These are phyloP conservation scores for Allobates femoralis DNA, from an alignment of 2,797 vertebrate genomes.

Conservation along the genomic window DNA sequence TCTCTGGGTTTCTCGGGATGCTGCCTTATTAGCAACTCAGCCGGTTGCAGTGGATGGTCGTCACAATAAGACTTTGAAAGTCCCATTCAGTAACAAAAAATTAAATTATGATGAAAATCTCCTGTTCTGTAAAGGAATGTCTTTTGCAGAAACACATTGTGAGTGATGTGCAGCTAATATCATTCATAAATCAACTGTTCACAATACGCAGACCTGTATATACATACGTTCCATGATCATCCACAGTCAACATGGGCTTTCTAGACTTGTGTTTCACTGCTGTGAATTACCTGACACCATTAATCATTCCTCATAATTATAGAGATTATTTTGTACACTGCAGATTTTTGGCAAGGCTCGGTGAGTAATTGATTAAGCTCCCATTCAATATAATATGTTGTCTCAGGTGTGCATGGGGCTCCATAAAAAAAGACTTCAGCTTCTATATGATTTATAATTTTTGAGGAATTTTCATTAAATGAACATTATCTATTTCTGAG, in stretches of 20 bases:
- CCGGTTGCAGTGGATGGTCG: too few species aligned
- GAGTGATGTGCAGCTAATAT: slow-evolving; percentile 33
- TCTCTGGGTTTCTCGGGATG: too few species aligned
- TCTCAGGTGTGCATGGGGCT: slow-evolving; percentile 83
- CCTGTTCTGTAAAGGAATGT: not conserved
- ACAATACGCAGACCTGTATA: slow-evolving; percentile 9
- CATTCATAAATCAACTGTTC: slow-evolving; percentile 44
- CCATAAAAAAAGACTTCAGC: slow-evolving; percentile 76
- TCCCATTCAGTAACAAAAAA: not conserved
- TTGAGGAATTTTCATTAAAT: slow-evolving; percentile 57
- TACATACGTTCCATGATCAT: slow-evolving; percentile 22
- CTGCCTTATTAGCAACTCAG: too few species aligned
- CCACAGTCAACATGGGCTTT: slow-evolving; percentile 39
- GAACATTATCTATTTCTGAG: slow-evolving; percentile 43
- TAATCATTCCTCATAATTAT: slow-evolving; percentile 60
- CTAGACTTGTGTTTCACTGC: slow-evolving; percentile 34
- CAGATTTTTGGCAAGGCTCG: slow-evolving; percentile 73
- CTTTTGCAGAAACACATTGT: not conserved
- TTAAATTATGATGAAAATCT: slow-evolving; percentile 49
- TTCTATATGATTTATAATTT: slow-evolving; percentile 76
- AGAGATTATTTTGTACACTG: slow-evolving; percentile 56
- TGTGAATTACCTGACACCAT: slow-evolving; percentile 49
- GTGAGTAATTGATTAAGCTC: slow-evolving; percentile 78
- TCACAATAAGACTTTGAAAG: too few species aligned
- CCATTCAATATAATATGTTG: slow-evolving; percentile 76